Evolutionary conservation across 1,140 invertebrate genomes (phyloP), one percentile per base, ranked within the genome.

Genomic region (Hypsibius dujardini): DNA sequence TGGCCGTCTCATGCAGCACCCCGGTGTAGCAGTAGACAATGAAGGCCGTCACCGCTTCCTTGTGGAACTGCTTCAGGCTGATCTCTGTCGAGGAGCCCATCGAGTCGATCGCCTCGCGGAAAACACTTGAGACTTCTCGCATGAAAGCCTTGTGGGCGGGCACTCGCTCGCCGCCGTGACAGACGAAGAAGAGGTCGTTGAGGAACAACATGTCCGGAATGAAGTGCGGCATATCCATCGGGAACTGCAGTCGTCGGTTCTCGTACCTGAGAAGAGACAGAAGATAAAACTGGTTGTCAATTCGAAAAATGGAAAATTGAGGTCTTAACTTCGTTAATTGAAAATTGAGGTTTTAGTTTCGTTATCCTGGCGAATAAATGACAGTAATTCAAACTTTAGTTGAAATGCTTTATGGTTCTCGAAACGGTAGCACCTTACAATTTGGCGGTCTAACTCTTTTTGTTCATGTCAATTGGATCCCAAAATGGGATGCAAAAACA

Each of bases 91-190:
- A 56, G 7, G 7, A 7, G 7, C 50, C 50, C 50, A 56, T 56
- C 7, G 7, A n/a, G 50, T 56, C 50, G 50, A 56, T 56, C 7
- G 50, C 50, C n/a, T 56, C 50, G 7, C n/a, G 7, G 7, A 56
- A 56, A n/a, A 56, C 50, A 56, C n/a, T 56, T n/a, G 50, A 56
- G 7, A 56, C n/a, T 56, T 56, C 50, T 56, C 50, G 50, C 50
- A 56, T 56, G 50, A 56, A 56, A 56, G 50, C 50, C n/a, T 56
- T 56, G 50, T 56, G 50, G 7, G 50, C 50, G n/a, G 50, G 50
- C 50, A 56, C 50, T n/a, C 50, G 50, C n/a, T 56, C 50, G 50
- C n/a, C 50, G 7, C n/a, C 7, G 7, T 7, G 7, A n/a, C 7
- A 7, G 7, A 56, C 50, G 50, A 56, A 56, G 50, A 56, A 56